phyloP scores from a whole-genome alignment of 2,113 vertebrate genomes.

The Stomatorhinus ivindoensis region DNA sequence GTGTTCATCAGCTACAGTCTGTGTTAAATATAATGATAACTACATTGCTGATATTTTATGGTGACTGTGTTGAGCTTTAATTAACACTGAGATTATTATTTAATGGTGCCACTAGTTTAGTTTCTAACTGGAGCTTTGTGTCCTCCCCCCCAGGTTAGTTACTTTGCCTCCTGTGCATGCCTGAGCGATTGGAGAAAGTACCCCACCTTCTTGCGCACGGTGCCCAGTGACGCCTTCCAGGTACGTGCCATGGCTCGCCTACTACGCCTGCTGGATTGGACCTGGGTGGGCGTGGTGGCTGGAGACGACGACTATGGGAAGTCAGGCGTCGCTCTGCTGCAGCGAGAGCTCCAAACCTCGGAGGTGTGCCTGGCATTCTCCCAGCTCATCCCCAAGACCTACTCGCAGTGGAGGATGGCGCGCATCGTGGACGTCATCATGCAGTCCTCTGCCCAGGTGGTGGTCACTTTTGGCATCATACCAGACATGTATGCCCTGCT shows the following conservation, averaged over 20 bases:
- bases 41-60: background rate
- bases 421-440: conserved; percentile 39
- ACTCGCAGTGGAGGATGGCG: conserved; percentile 26
- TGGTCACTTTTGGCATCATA: conserved; percentile 42
- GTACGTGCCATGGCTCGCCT: conserved; percentile 39
- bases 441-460: conserved; percentile 39
- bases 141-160: conserved; percentile 36
- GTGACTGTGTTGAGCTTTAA: background rate
- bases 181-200: conserved; percentile 37
- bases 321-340: conserved; percentile 43
- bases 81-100: background rate
- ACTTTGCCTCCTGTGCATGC: conserved; percentile 43
- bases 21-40: background rate
- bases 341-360: conserved; percentile 35
- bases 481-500: conserved; percentile 37
- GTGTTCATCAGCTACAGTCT: background rate
- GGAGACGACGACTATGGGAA: conserved; percentile 46
- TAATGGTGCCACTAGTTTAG: background rate
- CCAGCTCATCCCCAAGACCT: conserved; percentile 41
- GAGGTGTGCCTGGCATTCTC: conserved; percentile 42
- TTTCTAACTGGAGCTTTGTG: background rate
- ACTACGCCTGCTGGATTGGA: conserved; percentile 40
- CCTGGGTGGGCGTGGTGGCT: conserved; percentile 45
- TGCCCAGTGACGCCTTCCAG: conserved; percentile 48
- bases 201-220: conserved; percentile 40